These are phyloP conservation scores for Linnaemya vulpina DNA, from an alignment of 2,888 invertebrate genomes.

Conservation along the genomic window DNA sequence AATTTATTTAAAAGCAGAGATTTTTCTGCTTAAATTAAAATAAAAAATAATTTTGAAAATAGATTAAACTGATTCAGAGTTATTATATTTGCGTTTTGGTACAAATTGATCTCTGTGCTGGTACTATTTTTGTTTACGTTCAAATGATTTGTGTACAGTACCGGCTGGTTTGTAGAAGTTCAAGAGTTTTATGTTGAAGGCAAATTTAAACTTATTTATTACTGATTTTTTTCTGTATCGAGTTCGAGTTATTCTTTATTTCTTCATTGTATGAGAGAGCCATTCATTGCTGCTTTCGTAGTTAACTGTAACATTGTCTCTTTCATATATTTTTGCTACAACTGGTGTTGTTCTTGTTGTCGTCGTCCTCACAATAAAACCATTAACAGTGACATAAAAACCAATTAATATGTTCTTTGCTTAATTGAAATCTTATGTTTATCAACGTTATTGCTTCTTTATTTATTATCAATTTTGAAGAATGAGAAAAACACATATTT, in stretches of 20 bases:
- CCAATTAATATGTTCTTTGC: constrained; percentile 65
- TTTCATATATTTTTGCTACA: neutral
- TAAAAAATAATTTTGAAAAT: too few species aligned
- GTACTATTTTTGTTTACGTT: neutral
- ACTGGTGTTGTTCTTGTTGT: neutral
- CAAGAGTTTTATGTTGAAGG: constrained; percentile 1
- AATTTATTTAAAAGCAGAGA: too few species aligned
- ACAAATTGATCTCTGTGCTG: too few species aligned
- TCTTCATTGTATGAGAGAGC: constrained; percentile 22
- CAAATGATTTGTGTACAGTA: neutral
- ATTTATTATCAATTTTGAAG: constrained; percentile 34
- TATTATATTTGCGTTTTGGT: too few species aligned
- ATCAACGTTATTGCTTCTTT: constrained; percentile 52
- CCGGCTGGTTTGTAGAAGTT: neutral
- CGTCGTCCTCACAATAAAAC: constrained; percentile 55
- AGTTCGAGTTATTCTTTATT: constrained; percentile 46
- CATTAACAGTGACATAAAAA: constrained; percentile 68
- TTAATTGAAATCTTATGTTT: constrained; percentile 70
- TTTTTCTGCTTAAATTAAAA: too few species aligned
- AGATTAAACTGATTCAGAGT: too few species aligned
- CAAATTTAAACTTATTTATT: constrained; percentile 22
- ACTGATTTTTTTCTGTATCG: constrained; percentile 26
- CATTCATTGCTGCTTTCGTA: constrained; percentile 5
- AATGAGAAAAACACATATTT: neutral
- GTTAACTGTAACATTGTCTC: constrained; percentile 6